A percentile compares a stretch with the other conserved stretches of the same genome.
Conservation (phyloP, 2,113 vertebrate species). For the Pitta sordida region DNA sequence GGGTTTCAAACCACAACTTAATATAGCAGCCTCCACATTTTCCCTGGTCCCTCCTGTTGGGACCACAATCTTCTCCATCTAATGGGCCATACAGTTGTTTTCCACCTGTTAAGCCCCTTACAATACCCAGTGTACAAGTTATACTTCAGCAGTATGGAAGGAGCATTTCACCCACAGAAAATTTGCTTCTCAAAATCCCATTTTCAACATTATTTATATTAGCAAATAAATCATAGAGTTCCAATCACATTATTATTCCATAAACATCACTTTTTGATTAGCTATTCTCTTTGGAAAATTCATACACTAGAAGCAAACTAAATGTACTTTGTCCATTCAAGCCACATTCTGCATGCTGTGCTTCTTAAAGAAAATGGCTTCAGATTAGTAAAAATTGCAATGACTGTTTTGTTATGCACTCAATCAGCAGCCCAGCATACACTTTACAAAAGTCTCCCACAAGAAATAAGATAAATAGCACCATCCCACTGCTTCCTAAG, state of each 20-base stretch:
- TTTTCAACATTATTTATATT: background rate
- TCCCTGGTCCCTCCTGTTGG: background rate
- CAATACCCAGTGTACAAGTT: background rate
- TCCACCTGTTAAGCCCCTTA: background rate
- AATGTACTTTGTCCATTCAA: background rate
- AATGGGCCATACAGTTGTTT: background rate
- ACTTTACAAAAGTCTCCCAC: background rate
- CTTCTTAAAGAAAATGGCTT: slow-evolving; percentile 17
- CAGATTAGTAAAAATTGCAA: slow-evolving; percentile 25
- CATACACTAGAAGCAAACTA: background rate
- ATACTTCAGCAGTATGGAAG: background rate
- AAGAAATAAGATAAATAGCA: slow-evolving; percentile 41
- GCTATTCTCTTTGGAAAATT: slow-evolving; percentile 38
- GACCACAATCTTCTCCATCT: background rate
- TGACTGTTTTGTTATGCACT: background rate
- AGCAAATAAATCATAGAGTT: slow-evolving; percentile 20
- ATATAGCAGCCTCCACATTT: background rate
- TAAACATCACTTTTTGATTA: slow-evolving; percentile 39
- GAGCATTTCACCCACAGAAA: background rate
- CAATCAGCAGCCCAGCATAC: background rate
- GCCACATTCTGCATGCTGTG: background rate
- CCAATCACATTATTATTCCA: slow-evolving; percentile 3
- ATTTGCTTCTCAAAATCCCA: slow-evolving; percentile 4
- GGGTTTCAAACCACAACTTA: background rate
- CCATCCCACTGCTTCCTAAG: background rate